phyloP scores from a whole-genome alignment of 2,113 vertebrate species.

The Ardeotis arabs region DNA sequence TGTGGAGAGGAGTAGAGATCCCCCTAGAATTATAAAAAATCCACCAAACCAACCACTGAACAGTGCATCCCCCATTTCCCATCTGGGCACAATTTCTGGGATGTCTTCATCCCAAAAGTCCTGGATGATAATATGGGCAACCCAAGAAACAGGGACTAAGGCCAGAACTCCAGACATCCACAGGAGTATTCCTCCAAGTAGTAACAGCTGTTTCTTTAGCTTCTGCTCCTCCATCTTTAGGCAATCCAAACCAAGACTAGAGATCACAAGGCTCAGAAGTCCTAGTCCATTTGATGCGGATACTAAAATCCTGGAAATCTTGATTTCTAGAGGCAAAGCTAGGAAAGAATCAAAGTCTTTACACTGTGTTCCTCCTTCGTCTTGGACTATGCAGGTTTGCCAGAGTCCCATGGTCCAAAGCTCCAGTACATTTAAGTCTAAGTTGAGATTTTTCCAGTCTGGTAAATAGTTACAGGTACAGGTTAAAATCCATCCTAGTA shows the following conservation, averaged over 20 bases:
- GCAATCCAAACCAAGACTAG: slow-evolving; percentile 74
- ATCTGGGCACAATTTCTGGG: slow-evolving; percentile 80
- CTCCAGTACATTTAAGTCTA: slow-evolving; percentile 84
- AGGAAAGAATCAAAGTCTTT: slow-evolving; percentile 84
- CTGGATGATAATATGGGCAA: slow-evolving; percentile 75
- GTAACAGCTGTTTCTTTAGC: slow-evolving; percentile 41
- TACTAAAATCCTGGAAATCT: slow-evolving; percentile 81
- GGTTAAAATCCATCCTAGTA: slow-evolving; percentile 75
- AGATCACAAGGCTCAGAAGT: slow-evolving; percentile 65
- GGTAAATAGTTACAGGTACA: slow-evolving; percentile 76
- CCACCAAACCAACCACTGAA: slow-evolving; percentile 80
- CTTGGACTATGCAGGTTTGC: slow-evolving; percentile 81
- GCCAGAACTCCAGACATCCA: slow-evolving; percentile 74
- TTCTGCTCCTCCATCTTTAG: slow-evolving; percentile 45
- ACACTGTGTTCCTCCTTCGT: slow-evolving; percentile 77
- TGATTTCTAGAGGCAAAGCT: slow-evolving; percentile 79
- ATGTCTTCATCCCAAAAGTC: slow-evolving; percentile 78
- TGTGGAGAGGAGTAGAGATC: slow-evolving; percentile 67
- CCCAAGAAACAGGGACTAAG: slow-evolving; percentile 75
- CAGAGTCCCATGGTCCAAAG: slow-evolving; percentile 85
- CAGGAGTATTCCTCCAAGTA: slow-evolving; percentile 72
- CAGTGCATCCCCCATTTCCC: slow-evolving; percentile 79
- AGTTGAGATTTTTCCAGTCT: slow-evolving; percentile 83
- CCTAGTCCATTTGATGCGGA: slow-evolving; percentile 76
- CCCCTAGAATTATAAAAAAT: slow-evolving; percentile 75